Conservation (phyloP, 2,888 invertebrate genomes). For the Ormyrus pomaceus region DNA sequence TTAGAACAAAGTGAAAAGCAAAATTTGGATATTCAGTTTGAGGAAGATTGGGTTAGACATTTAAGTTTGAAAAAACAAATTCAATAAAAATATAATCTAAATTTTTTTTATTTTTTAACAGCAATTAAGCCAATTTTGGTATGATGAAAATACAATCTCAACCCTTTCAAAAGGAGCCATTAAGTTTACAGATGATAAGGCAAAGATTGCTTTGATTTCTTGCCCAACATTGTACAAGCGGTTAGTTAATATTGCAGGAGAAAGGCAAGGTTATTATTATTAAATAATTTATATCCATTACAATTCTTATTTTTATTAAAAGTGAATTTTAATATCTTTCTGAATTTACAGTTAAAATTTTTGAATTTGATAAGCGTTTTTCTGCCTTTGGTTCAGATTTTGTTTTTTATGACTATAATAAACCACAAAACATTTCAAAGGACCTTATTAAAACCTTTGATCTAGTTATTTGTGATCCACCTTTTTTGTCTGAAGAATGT, state of each 20-base stretch:
- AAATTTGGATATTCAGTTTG: constrained; percentile 78
- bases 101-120: constrained; percentile 73
- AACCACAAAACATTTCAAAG: constrained; percentile 82
- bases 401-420: constrained; percentile 91
- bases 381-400: constrained; percentile 87
- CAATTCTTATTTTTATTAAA: not conserved
- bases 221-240: constrained; percentile 90
- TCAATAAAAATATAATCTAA: not conserved
- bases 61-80: not conserved
- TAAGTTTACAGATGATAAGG: constrained; percentile 77
- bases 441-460: constrained; percentile 82
- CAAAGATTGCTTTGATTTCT: constrained; percentile 88
- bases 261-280: constrained; percentile 75
- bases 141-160: constrained; percentile 87
- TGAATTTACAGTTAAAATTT: constrained; percentile 80
- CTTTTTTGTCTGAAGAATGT: constrained; percentile 95
- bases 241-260: constrained; percentile 77
- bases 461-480: constrained; percentile 94
- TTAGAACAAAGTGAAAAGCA: constrained; percentile 59
- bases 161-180: constrained; percentile 83
- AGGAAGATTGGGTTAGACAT: constrained; percentile 87
- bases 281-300: too few species aligned
- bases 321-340: constrained; percentile 57
- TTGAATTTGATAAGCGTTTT: constrained; percentile 93
- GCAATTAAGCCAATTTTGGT: constrained; percentile 99